Base-by-base conservation (phyloP, 2,888 invertebrate genomes). In the Leptura quadrifasciata region DNA sequence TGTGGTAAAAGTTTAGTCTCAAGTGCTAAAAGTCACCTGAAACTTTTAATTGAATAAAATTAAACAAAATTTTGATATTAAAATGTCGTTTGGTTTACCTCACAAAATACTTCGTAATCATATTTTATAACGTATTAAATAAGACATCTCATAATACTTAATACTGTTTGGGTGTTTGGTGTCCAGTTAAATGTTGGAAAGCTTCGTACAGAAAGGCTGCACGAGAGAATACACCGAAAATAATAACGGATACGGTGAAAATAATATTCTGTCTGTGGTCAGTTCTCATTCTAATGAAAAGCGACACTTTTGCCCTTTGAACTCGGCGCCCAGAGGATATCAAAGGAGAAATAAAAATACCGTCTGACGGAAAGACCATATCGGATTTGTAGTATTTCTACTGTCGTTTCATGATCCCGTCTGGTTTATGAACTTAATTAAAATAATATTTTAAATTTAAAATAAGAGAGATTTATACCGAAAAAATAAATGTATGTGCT, bases 261-360 rank as follows among this genome's bases (percentile, higher is more conserved):
- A 57, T 68, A 68, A 57, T 57, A 55, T 57, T 18, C 55, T 54
- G 6, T 68, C 67, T 57, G 68, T 15, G 68, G 68, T 55, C 68
- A 54, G 31, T 54, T 67, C 27, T 55, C 18, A 55, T 10, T 20
- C 68, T 68, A 68, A 68, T 57, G 31, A 55, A 57, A 57, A 57
- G 57, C 68, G 68, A 68, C 68, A 68, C 68, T 68, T 31, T 27
- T 35, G 55, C 68, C 68, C 35, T 68, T 68, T 68, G 68, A 68
- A 31, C 55, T 31, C 35, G 31, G 12, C 55, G 5, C 17, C 31
- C 31, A 24, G 52, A 5, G 12, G 15, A 9, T 17, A 24, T 52
- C 54, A 54, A 52, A 27, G 54, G 17, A 18, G 67, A 10, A 17
- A 31, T 24, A 52, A 6, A 17, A 54, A 68, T 55, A 24, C 20